These are phyloP conservation scores for Xerus rutilus DNA, from an alignment of 2,797 vertebrate genomes.

Conservation along the genomic window DNA sequence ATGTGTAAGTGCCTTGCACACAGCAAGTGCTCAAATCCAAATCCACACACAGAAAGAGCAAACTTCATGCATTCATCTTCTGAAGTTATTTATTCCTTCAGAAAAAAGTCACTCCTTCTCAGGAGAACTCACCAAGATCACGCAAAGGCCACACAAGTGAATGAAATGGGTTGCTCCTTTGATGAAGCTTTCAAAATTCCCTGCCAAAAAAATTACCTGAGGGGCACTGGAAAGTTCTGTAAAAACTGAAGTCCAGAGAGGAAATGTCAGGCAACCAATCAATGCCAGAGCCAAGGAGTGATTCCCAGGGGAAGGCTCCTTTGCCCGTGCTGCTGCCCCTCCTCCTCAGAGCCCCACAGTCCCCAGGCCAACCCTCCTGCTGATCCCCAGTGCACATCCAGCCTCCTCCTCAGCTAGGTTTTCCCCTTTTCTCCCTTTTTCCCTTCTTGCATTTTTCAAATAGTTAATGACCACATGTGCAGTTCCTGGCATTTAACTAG, in stretches of 20 bases:
- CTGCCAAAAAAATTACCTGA: not conserved
- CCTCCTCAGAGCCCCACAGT: not conserved
- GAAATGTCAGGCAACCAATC: not conserved
- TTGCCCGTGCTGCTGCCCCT: accelerated
- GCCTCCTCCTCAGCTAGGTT: accelerated
- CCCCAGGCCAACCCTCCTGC: accelerated
- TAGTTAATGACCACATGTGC: not conserved
- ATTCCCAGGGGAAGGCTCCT: accelerated
- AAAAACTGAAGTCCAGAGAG: not conserved
- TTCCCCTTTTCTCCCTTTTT: not conserved
- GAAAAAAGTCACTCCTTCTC: not conserved
- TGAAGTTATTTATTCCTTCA: not conserved
- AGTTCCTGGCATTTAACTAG: not conserved
- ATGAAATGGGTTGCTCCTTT: not conserved
- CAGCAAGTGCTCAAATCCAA: not conserved
- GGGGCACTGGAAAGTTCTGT: not conserved
- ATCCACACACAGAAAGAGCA: not conserved
- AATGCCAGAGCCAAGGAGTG: too few relatives aligned
- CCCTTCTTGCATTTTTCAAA: not conserved
- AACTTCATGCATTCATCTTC: not conserved
- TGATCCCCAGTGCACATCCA: too few relatives aligned
- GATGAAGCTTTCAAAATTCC: not conserved
- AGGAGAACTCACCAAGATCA: not conserved
- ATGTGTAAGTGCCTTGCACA: not conserved
- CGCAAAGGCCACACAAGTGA: not conserved